These are phyloP conservation scores for Acronicta leporina DNA, from an alignment of 2,888 invertebrate species.

Conservation along the genomic window DNA sequence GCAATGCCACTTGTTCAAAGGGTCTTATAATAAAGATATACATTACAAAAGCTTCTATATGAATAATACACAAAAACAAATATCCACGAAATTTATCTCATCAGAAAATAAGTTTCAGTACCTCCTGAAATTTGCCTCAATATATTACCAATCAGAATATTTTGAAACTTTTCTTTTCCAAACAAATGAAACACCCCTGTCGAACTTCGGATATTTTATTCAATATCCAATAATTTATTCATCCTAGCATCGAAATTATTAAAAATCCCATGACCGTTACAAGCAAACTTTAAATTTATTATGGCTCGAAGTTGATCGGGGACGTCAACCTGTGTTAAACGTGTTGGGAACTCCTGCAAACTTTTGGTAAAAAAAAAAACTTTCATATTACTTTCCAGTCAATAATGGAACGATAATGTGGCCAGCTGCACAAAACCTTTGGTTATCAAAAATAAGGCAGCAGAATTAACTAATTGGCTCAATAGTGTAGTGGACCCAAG, in stretches of 20 bases:
- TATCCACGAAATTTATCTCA: conserved; percentile 5
- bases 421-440: conserved; percentile 6
- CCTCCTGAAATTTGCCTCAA: conserved; percentile 15
- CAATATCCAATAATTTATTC: conserved; percentile 64
- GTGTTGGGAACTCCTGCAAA: conserved; percentile 58
- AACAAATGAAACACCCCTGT: conserved; percentile 38
- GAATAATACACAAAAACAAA: conserved; percentile 11
- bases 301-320: conserved; percentile 63
- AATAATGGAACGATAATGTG: conserved; percentile 33
- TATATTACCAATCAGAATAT: conserved; percentile 27
- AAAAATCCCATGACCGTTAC: conserved; percentile 69
- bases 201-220: conserved; percentile 55
- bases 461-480: too few relatives aligned
- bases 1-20: too few relatives aligned
- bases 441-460: conserved; percentile 12
- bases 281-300: conserved; percentile 69
- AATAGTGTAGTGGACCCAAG: too few relatives aligned
- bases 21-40: neutral
- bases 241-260: conserved; percentile 60
- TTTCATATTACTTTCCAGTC: conserved; percentile 58
- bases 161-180: conserved; percentile 31
- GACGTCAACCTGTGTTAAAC: conserved; percentile 66
- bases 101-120: conserved; percentile 4
- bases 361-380: conserved; percentile 45
- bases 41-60: neutral